Evolutionary conservation across 2,797 vertebrate genomes (phyloP), one percentile per base, ranked within the genome.

Genomic region (Brachymystax lenok): DNA sequence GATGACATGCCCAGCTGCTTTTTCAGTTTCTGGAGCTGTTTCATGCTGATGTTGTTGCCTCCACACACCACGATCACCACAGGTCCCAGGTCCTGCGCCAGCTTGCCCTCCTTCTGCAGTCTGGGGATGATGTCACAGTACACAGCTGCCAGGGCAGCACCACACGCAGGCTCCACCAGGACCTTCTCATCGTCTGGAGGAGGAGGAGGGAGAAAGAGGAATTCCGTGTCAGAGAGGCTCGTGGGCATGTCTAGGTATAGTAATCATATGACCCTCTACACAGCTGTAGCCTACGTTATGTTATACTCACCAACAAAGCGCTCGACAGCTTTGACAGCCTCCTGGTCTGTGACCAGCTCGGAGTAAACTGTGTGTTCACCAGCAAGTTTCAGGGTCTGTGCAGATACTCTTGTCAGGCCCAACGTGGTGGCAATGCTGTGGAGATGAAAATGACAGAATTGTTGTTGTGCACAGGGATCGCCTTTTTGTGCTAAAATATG

Each of bases 31-130:
- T 40, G 81, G 17, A 98, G 93, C 81, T 94, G 91, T 27, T 83
- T 90, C 40, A 88, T 83, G 74, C 92, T 90, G 61, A 97, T 96
- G 90, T 85, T 89, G 92, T 95, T 94, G 5, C 96, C 97, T 0
- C 97, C 97, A 2, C 97, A 98, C 70, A 98, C 96, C 8, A 98
- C 92, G 8, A 98, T 83, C 78, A 97, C 94, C n/a, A 97, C 86
- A 0, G 95, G 90, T 68, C 84, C 87, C 84, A 95, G 87, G 0
- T 81, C 16, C 64, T 24, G 3, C 0, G 24, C 74, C 86, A 98
- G 92, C 81, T 77, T 91, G 27, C 94, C 94, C 80, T 97, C 89
- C 0, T 71, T 74, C 92, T 95, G 96, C 80, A 98, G 94, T 84
- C 69, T 90, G 78, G 85, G 89, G 83, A 98, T 91, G 54, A 93